phyloP scores from a whole-genome alignment of 2,113 vertebrate genomes.

The Lathamus discolor region DNA sequence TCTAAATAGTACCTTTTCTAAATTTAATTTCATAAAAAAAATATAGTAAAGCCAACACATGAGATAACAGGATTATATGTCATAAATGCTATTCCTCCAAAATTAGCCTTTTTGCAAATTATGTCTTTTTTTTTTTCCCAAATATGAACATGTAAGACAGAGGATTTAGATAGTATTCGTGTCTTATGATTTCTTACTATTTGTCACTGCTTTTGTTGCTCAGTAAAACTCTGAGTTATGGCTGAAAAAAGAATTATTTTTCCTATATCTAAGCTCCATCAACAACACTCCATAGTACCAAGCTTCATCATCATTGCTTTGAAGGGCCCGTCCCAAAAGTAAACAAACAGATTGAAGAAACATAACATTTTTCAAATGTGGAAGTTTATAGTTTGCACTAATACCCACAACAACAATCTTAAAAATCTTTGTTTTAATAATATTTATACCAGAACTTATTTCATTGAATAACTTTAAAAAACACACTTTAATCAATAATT shows the following conservation, averaged over 20 bases:
- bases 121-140: neutral
- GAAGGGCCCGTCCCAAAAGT: neutral
- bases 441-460: neutral
- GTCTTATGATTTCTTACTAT: neutral
- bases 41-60: neutral
- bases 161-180: slow-evolving; percentile 13
- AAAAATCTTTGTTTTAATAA: neutral
- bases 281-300: slow-evolving; percentile 8
- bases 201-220: slow-evolving; percentile 3
- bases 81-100: neutral
- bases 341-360: neutral
- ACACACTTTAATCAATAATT: neutral
- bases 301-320: neutral
- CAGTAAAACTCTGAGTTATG: neutral
- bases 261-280: neutral
- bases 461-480: neutral
- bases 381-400: neutral
- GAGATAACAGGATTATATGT: neutral
- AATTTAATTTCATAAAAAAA: neutral
- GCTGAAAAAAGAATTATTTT: neutral
- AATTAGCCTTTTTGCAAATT: neutral
- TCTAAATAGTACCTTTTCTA: neutral
- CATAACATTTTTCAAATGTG: neutral
- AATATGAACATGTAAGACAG: neutral
- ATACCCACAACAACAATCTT: neutral